phyloP scores from a whole-genome alignment of 2,888 invertebrate genomes.

The Halocaridina rubra region DNA sequence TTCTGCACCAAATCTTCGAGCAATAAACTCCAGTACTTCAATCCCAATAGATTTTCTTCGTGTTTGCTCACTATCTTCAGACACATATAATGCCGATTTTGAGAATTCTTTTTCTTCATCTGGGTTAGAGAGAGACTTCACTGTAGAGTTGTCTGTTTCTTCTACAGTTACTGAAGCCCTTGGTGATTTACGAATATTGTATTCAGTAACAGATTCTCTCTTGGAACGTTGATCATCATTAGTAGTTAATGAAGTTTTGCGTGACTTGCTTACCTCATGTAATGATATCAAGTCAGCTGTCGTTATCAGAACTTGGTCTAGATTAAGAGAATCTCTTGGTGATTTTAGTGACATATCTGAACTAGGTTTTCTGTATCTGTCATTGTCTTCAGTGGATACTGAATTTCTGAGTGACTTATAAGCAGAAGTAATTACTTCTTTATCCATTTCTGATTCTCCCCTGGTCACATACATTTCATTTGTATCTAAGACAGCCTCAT shows the following conservation, averaged over 20 bases:
- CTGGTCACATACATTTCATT: too few species aligned
- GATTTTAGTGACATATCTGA: too few species aligned
- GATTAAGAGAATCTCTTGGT: too few species aligned
- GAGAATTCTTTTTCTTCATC: too few species aligned
- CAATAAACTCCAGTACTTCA: conserved; percentile 11
- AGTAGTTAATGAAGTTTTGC: not conserved
- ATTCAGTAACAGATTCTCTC: not conserved
- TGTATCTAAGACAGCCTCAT: too few species aligned
- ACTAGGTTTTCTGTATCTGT: not conserved
- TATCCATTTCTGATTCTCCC: too few species aligned
- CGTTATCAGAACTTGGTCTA: too few species aligned
- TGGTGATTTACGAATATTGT: not conserved
- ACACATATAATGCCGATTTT: not conserved
- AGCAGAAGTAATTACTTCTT: too few species aligned
- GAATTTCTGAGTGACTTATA: not conserved
- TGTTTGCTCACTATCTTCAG: not conserved
- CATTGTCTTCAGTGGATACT: not conserved
- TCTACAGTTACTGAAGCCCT: not conserved
- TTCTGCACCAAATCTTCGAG: conserved; percentile 10
- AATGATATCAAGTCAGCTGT: not conserved
- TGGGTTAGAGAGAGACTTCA: too few species aligned
- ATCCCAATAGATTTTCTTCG: not conserved
- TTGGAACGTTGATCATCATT: not conserved
- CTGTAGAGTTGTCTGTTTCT: too few species aligned
- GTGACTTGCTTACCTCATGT: not conserved